Base-by-base conservation (phyloP, 1,140 invertebrate genomes). In the Micrasema minimum region DNA sequence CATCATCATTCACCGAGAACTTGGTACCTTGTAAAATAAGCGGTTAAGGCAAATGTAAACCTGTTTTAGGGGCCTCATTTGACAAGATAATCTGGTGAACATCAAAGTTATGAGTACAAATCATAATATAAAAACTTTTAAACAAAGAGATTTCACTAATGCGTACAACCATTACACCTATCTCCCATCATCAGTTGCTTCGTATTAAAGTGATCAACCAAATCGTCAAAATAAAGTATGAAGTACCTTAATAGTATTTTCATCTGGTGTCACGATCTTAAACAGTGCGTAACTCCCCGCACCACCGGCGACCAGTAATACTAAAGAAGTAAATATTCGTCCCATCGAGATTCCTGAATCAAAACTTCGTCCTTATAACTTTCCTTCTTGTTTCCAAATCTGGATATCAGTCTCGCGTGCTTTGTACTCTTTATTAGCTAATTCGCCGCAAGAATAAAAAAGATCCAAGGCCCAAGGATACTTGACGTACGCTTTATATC, bases 381-480 rank as follows among this genome's bases (percentile, higher is more conserved):
- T 66, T 14, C 64, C 64, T 62, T 67, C 31, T 35, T 48, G 26
- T 48, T 48, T 70, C 70, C 74, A 75, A 62, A 23, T 35, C n/a
- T 66, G 20, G 3, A 72, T 22, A 62, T 75, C 74, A 14, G 45
- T n/a, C 55, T 72, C 61, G 16, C 74, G 55, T 1, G 20, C 23
- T 67, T 69, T 72, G 20, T 61, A 70, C 14, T 75, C 48, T 12
- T 62, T 69, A 50, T 62, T 37, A 0, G 57, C 37, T 0, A 66
- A 38, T 62, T 75, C 74, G n/a, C 74, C 74, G 2, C 66, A 26
- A 16, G 16, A 20, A 38, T 75, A 75, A 67, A 46, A 75, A 51
- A n/a, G 9, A 23, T 75, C 48, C 35, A 75, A 51, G 5, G 55
- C 20, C 61, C 66, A 69, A 9, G 55, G 22, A 23, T 57, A 46